Base-by-base conservation (phyloP, 2,888 invertebrate genomes). In the Xylota sylvarum region DNA sequence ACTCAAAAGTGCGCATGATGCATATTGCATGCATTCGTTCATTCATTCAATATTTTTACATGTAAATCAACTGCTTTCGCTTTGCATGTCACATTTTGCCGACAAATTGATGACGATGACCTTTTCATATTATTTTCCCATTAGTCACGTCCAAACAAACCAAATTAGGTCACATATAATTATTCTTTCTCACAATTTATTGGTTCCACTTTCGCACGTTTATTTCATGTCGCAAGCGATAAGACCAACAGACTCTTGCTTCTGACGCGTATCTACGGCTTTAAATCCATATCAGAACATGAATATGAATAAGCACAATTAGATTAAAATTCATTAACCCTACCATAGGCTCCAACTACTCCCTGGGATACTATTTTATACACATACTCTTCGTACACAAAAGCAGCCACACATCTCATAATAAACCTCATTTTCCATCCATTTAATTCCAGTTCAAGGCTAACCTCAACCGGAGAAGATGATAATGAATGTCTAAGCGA, bases 381-480 rank as follows among this genome's bases (percentile, higher is more conserved):
- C 12, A 14, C 5, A 10, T 9, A 23, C 23, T 23, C 1, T 23
- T 23, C 23, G 23, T 23, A 23, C 32, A 58, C 30, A 23, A 35
- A 55, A 14, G 30, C 37, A 69, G 12, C 19, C 27, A 60, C 27
- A 60, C 37, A 70, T 46, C 23, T 46, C 58, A 23, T 69, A 58
- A 60, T 30, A 27, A 73, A 46, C 43, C 48, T 64, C 74, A 79
- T 79, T 79, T 69, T 79, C 58, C 64, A 78, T 62, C 32, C 40
- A 65, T 79, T 76, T 77, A 65, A 83, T 89, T 90, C 35, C 88
- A 92, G 93, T 90, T 91, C 91, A 87, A 90, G 92, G 65, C 89
- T 92, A 88, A 92, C 92, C 87, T 92, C 93, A 72, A 92, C 92
- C 77, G 92, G 92, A 82, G 92, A 92, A 89, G 92, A 92, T 88